Evolutionary conservation across 2,888 invertebrate species (phyloP), one percentile per base, ranked within the genome.

Genomic region (Galeopsomyia nigrocyanea): DNA sequence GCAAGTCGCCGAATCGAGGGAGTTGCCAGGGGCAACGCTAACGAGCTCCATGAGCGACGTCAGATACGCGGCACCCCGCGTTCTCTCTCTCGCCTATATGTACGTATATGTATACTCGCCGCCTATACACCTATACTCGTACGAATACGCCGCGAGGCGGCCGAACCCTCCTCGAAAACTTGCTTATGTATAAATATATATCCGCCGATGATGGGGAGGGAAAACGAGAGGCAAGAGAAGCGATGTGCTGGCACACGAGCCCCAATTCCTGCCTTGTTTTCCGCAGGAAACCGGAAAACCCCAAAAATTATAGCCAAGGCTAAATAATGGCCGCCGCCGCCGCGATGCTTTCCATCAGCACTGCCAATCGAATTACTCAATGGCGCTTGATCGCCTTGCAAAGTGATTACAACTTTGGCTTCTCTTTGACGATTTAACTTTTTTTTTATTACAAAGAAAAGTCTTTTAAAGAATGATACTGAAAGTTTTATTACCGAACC

Each of bases 21-120:
- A 81, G 85, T 85, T 85, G 84, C 85, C 79, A 85, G 69, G 81
- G 84, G 85, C 83, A 85, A 85, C 85, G 83, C 85, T 85, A 85
- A 85, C 85, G 85, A 85, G 85, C 84, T 84, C 84, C 84, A 84
- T 84, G 84, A 84, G 83, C 85, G 84, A 84, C 83, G 84, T 85
- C 82, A 83, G 85, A 84, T 83, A 84, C 83, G 84, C 82, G 81
- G 81, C 79, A 80, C 81, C 76, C 77, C 77, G 76, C 78, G n/a
- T 53, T 13, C 63, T 9, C 67, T 16, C 50, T 31, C 55, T 60
- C 26, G 75, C 76, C 75, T 76, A 73, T 3, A 2, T 21, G 10
- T 49, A 49, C 46, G 47, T 16, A 46, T 53, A 21, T 53, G 31
- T 39, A 26, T 26, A 26, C 26, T 26, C 26, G 26, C 5, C 5